Percentiles rank a stretch among this genome's conserved stretches.
These are phyloP conservation scores for Oryzias melastigma DNA, from an alignment of 2,113 vertebrate genomes.

Conservation along the genomic window DNA sequence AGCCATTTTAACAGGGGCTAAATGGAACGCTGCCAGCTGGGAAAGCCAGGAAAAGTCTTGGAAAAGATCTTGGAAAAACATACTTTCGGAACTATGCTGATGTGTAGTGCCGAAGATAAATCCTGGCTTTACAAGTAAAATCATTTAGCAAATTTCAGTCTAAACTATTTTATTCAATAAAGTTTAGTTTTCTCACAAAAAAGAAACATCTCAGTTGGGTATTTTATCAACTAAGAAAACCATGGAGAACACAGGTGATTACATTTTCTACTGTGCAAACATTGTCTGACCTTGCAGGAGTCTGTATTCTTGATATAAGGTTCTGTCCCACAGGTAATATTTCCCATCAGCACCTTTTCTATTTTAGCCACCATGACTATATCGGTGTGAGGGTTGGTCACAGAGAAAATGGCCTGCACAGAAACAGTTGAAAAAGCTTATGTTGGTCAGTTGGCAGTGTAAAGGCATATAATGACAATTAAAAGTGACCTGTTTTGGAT, in stretches of 20 bases:
- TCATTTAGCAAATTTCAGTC: slow-evolving; percentile 24
- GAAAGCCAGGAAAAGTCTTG: slow-evolving; percentile 39
- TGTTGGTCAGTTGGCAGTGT: neutral
- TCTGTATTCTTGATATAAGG: slow-evolving; percentile 97
- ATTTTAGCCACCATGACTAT: slow-evolving; percentile 93
- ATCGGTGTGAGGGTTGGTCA: slow-evolving; percentile 92
- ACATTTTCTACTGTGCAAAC: neutral
- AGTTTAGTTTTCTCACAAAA: slow-evolving; percentile 22
- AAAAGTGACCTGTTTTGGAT: slow-evolving; percentile 98
- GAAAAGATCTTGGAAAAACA: slow-evolving; percentile 42
- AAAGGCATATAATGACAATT: neutral
- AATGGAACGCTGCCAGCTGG: slow-evolving; percentile 37
- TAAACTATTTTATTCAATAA: slow-evolving; percentile 25
- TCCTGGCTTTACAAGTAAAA: slow-evolving; percentile 33
- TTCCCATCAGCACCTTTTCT: slow-evolving; percentile 95
- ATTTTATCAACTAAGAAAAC: slow-evolving; percentile 1
- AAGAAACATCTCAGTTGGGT: neutral
- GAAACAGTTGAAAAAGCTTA: slow-evolving; percentile 9
- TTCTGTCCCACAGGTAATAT: slow-evolving; percentile 88
- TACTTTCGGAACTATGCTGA: slow-evolving; percentile 45
- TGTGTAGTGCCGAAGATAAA: slow-evolving; percentile 49
- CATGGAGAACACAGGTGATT: neutral
- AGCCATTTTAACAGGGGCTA: slow-evolving; percentile 43
- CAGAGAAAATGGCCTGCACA: slow-evolving; percentile 90
- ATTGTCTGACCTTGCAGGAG: slow-evolving; percentile 87